Evolutionary conservation across 2,113 vertebrate species (phyloP).

Genomic region (Indicator maculatus): DNA sequence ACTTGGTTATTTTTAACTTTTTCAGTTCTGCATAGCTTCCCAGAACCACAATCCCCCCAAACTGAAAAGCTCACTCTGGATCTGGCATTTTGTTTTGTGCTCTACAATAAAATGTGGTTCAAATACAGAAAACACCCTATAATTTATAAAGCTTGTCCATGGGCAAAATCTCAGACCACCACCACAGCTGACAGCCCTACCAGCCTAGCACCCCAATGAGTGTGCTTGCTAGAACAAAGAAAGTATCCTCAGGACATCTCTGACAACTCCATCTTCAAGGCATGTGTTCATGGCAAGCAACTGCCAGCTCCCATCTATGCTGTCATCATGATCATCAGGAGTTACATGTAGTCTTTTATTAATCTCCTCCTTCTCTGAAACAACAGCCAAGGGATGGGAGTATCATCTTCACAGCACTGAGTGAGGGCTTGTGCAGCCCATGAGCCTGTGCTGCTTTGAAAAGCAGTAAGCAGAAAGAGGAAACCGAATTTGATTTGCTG

Average conservation of each 20-base stretch:
- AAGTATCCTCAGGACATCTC: not conserved
- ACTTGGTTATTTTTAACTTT: constrained; percentile 37
- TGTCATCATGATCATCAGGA: not conserved
- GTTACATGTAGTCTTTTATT: not conserved
- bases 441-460: not conserved
- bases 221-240: not conserved
- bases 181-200: not conserved
- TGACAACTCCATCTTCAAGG: not conserved
- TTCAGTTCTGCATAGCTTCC: constrained; percentile 14
- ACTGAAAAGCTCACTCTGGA: not conserved
- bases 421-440: not conserved
- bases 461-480: not conserved
- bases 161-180: not conserved
- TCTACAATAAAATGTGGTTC: constrained; percentile 42
- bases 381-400: not conserved
- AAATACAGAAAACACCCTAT: not conserved
- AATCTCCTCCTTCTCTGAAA: not conserved
- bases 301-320: not conserved
- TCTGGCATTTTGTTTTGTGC: constrained; percentile 40
- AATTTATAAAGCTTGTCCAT: constrained; percentile 10
- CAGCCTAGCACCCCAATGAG: not conserved
- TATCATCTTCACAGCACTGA: not conserved
- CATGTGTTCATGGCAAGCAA: not conserved
- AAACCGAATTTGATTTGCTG: not conserved
- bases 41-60: not conserved